phyloP scores from a whole-genome alignment of 2,797 vertebrate genomes.

The Molossus molossus region DNA sequence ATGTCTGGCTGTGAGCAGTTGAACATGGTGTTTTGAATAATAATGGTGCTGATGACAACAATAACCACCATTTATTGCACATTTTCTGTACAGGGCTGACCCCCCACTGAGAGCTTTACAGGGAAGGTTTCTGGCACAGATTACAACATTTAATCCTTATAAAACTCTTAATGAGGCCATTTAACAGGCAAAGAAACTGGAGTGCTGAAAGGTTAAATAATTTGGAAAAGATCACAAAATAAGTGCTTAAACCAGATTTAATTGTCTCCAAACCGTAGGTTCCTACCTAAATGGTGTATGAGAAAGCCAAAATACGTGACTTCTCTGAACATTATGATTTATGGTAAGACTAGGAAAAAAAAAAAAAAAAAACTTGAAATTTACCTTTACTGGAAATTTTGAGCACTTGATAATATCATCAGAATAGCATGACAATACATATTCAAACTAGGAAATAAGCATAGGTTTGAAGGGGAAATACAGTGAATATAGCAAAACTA shows the following conservation, averaged over 20 bases:
- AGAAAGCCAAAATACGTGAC: constrained; percentile 38
- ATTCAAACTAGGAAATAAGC: constrained; percentile 27
- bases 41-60: constrained; percentile 48
- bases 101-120: constrained; percentile 18
- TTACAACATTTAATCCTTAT: constrained; percentile 70
- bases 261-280: neutral
- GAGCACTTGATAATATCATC: constrained; percentile 6
- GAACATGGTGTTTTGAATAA: constrained; percentile 66
- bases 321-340: constrained; percentile 19
- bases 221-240: constrained; percentile 65
- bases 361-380: neutral
- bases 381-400: constrained; percentile 49
- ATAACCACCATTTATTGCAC: constrained; percentile 20
- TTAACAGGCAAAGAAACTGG: constrained; percentile 47
- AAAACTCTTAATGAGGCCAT: constrained; percentile 63
- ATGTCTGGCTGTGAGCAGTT: neutral
- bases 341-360: neutral
- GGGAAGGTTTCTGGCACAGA: constrained; percentile 40
- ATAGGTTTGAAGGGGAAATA: neutral
- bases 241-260: constrained; percentile 13
- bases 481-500: neutral
- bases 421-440: neutral
- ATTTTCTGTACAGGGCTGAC: neutral
- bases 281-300: neutral
- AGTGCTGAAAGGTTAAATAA: constrained; percentile 69